These are phyloP conservation scores for Dorcus hopei DNA, from an alignment of 2,888 invertebrate genomes.

Conservation along the genomic window DNA sequence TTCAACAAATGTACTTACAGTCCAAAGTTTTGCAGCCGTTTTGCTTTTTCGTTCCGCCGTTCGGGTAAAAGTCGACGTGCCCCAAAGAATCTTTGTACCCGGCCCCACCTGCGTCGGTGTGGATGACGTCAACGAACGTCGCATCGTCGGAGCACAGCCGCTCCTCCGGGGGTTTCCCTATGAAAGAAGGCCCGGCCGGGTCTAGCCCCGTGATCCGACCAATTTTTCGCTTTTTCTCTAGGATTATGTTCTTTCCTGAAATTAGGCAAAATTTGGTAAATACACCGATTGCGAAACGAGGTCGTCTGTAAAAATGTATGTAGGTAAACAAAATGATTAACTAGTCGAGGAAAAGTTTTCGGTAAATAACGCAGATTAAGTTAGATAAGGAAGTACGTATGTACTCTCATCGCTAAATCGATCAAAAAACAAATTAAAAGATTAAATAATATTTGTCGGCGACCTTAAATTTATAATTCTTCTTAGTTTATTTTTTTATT, in stretches of 20 bases:
- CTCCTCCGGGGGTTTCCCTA: conserved; percentile 40
- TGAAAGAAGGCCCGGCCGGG: conserved; percentile 64
- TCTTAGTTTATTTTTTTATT: too few species aligned
- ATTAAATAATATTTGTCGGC: too few species aligned
- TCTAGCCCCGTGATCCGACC: conserved; percentile 45
- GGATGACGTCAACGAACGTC: conserved; percentile 67
- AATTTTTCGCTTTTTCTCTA: conserved; percentile 6
- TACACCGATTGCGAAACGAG: too few species aligned
- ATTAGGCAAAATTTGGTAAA: not conserved
- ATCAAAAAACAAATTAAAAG: too few species aligned
- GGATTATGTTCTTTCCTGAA: conserved; percentile 13
- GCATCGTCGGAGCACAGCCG: conserved; percentile 64
- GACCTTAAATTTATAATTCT: too few species aligned
- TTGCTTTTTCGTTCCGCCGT: conserved; percentile 61
- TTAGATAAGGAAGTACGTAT: too few species aligned
- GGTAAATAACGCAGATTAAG: too few species aligned
- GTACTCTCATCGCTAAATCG: too few species aligned
- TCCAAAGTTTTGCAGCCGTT: conserved; percentile 56
- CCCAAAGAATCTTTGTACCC: conserved; percentile 61
- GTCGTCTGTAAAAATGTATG: too few species aligned
- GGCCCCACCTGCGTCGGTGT: conserved; percentile 62
- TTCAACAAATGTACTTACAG: not conserved
- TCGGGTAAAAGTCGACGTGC: conserved; percentile 69
- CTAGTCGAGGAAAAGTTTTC: too few species aligned
- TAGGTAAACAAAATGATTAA: too few species aligned